Evolutionary conservation across 2,888 invertebrate species (phyloP).

Genomic region (Chesias legatella): DNA sequence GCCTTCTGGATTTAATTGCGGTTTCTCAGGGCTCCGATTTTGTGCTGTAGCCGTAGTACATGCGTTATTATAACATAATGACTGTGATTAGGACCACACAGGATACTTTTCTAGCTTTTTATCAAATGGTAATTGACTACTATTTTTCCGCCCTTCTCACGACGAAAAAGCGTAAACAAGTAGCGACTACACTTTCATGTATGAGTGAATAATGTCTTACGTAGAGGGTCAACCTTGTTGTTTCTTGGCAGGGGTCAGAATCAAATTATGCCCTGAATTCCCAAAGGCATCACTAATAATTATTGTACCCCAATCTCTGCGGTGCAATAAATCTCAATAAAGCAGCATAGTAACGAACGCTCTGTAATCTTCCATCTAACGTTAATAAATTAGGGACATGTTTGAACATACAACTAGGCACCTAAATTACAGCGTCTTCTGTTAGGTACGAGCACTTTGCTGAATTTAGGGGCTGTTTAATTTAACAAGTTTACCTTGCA

Average conservation of each 20-base stretch:
- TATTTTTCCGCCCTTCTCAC: constrained; percentile 23
- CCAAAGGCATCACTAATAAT: constrained; percentile 53
- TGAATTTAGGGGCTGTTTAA: constrained; percentile 33
- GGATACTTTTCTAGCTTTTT: constrained; percentile 29
- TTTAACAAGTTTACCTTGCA: constrained; percentile 28
- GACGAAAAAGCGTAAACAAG: constrained; percentile 18
- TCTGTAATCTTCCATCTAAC: constrained; percentile 38
- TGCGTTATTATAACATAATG: constrained; percentile 29
- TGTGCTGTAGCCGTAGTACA: too few species aligned
- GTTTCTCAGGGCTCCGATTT: too few species aligned
- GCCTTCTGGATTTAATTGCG: too few species aligned
- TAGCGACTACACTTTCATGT: constrained; percentile 21
- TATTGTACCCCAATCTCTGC: constrained; percentile 57
- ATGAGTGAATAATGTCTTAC: constrained; percentile 26
- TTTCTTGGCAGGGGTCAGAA: constrained; percentile 37
- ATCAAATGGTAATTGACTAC: constrained; percentile 20
- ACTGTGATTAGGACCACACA: constrained; percentile 30
- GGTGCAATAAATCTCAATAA: constrained; percentile 71
- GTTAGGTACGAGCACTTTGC: constrained; percentile 21
- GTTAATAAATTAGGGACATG: constrained; percentile 49
- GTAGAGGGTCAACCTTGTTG: constrained; percentile 32
- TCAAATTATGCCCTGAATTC: constrained; percentile 54
- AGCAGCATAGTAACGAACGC: constrained; percentile 38
- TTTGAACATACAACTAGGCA: constrained; percentile 29
- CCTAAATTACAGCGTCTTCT: constrained; percentile 29